phyloP scores from a whole-genome alignment of 2,113 vertebrate genomes.

The Columbina picui region DNA sequence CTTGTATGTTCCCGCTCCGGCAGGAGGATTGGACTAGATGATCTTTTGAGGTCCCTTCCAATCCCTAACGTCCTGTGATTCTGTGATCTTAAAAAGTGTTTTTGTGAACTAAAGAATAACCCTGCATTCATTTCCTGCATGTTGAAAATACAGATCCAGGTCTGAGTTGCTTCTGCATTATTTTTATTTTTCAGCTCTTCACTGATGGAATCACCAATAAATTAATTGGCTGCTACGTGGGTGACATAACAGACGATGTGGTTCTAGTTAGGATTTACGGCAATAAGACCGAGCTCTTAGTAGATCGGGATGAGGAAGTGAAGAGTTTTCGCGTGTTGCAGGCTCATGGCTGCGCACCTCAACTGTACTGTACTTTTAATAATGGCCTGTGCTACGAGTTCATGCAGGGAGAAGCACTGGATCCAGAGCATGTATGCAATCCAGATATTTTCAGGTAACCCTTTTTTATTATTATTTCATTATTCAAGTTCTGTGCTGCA shows the following conservation, averaged over 20 bases:
- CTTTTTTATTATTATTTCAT: not conserved
- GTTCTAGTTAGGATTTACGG: constrained; percentile 96
- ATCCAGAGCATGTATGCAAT: constrained; percentile 90
- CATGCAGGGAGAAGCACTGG: constrained; percentile 91
- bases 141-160: not conserved
- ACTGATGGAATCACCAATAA: constrained; percentile 98
- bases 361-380: constrained; percentile 95
- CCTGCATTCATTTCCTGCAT: rapidly evolving
- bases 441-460: constrained; percentile 87
- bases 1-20: not conserved
- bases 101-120: not conserved
- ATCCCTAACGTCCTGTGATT: too few species aligned
- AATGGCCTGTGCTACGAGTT: constrained; percentile 98
- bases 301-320: constrained; percentile 94
- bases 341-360: constrained; percentile 91
- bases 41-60: too few species aligned
- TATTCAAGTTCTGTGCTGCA: not conserved
- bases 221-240: constrained; percentile 92
- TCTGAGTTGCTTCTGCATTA: not conserved
- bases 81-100: not conserved
- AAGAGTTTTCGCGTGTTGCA: constrained; percentile 96
- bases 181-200: constrained; percentile 82
- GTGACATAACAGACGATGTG: constrained; percentile 85
- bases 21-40: too few species aligned
- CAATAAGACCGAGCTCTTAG: constrained; percentile 93